These are phyloP conservation scores for Oxyura jamaicensis DNA, from an alignment of 2,113 vertebrate species.

Conservation along the genomic window DNA sequence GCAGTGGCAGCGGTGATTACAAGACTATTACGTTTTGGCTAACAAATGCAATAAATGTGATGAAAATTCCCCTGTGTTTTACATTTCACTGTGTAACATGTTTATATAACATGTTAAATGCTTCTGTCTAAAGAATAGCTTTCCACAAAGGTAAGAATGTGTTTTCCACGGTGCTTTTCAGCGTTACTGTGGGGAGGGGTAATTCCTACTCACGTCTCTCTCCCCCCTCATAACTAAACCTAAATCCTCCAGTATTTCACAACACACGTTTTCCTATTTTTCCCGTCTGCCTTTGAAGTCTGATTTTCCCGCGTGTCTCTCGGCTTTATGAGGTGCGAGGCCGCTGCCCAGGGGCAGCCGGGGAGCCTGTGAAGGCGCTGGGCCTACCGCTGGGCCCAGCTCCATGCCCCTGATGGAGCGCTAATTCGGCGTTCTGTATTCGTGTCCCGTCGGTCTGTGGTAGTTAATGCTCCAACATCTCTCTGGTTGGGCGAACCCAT, in stretches of 20 bases:
- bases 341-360: background rate
- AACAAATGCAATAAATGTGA: conserved; percentile 72
- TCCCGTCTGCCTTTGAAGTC: background rate
- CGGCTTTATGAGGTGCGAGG: conserved; percentile 23
- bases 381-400: background rate
- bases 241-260: background rate
- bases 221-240: background rate
- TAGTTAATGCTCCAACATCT: conserved; percentile 81
- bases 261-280: background rate
- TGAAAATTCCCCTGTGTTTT: conserved; percentile 75
- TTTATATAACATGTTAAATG: conserved; percentile 74
- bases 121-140: conserved; percentile 68
- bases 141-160: conserved; percentile 57
- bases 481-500: conserved; percentile 90
- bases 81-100: conserved; percentile 72
- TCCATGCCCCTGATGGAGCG: background rate
- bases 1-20: conserved; percentile 43
- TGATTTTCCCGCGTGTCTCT: background rate
- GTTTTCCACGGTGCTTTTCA: conserved; percentile 40
- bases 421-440: conserved; percentile 79
- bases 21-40: conserved; percentile 65
- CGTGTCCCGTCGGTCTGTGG: conserved; percentile 79
- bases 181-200: conserved; percentile 31
- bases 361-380: background rate
- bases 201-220: background rate